Percentiles rank a stretch among this genome's conserved stretches.
phyloP scores from a whole-genome alignment of 2,888 invertebrate species.

The Melanotus villosus region DNA sequence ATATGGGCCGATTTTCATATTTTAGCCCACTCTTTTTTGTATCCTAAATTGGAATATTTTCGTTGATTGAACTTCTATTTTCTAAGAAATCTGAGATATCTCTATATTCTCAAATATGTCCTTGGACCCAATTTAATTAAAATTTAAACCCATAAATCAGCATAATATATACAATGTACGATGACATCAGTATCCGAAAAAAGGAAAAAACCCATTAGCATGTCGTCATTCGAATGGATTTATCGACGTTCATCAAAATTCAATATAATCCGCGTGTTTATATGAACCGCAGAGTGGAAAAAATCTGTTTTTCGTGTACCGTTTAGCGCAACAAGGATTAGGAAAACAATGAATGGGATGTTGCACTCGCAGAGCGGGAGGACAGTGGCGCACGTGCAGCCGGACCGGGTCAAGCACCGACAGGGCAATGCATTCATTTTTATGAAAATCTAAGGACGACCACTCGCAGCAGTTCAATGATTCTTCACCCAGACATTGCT shows the following conservation, averaged over 20 bases:
- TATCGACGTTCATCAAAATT: background rate
- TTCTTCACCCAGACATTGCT: conserved; percentile 53
- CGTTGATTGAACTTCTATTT: too few species aligned
- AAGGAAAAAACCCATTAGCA: conserved; percentile 16
- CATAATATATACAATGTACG: background rate
- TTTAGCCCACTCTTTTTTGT: too few species aligned
- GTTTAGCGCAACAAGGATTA: conserved; percentile 32
- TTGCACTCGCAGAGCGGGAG: conserved; percentile 51
- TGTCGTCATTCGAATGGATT: background rate
- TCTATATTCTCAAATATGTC: background rate
- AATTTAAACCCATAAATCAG: conserved; percentile 7
- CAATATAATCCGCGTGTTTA: background rate
- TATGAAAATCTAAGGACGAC: conserved; percentile 73
- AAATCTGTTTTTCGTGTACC: conserved; percentile 16
- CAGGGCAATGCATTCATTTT: conserved; percentile 71
- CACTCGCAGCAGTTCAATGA: conserved; percentile 65
- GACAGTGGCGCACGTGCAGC: conserved; percentile 53
- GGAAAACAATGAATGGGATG: conserved; percentile 52
- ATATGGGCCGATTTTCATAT: too few species aligned
- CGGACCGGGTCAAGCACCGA: conserved; percentile 62
- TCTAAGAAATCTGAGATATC: too few species aligned
- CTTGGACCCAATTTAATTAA: background rate
- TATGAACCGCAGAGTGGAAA: background rate
- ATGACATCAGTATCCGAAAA: conserved; percentile 1
- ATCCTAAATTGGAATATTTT: too few species aligned